Evolutionary conservation across 35 echinoderm and acorn worm genomes (phyloP).

Genomic region (Acanthaster planci): DNA sequence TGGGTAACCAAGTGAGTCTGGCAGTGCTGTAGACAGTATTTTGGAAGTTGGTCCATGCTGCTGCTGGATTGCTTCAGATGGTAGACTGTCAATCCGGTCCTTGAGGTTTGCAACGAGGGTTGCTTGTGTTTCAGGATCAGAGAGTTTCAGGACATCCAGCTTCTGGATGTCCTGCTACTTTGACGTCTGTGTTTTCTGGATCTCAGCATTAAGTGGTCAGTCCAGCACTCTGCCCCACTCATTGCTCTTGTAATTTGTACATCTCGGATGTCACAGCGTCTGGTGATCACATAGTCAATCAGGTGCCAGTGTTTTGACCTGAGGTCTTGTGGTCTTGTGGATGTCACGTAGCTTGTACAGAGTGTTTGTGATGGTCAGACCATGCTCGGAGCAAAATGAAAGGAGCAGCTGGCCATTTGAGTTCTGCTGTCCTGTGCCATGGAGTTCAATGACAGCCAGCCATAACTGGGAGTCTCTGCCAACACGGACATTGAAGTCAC

Average conservation of each 20-base stretch:
- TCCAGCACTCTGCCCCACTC: slow-evolving; percentile 32
- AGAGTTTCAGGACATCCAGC: not conserved
- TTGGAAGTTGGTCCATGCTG: not conserved
- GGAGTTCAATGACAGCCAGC: too few species aligned
- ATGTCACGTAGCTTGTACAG: too few species aligned
- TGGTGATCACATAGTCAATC: too few species aligned
- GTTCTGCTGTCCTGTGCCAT: too few species aligned
- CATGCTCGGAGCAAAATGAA: too few species aligned
- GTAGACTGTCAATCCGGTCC: not conserved
- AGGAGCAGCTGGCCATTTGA: too few species aligned
- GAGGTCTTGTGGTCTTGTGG: too few species aligned
- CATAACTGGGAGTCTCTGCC: not conserved
- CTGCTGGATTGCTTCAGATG: not conserved
- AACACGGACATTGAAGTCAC: slow-evolving; percentile 29
- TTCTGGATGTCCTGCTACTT: not conserved
- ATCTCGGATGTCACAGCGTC: slow-evolving; percentile 26
- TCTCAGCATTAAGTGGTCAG: slow-evolving; percentile 21
- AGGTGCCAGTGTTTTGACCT: too few species aligned
- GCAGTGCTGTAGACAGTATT: not conserved
- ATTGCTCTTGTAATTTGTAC: not conserved
- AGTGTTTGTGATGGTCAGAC: too few species aligned
- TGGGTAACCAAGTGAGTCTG: not conserved
- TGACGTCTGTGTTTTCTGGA: not conserved
- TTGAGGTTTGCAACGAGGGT: not conserved
- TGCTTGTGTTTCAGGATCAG: not conserved